These are phyloP conservation scores for Nudaria mundana DNA, from an alignment of 2,888 invertebrate genomes.

Conservation along the genomic window DNA sequence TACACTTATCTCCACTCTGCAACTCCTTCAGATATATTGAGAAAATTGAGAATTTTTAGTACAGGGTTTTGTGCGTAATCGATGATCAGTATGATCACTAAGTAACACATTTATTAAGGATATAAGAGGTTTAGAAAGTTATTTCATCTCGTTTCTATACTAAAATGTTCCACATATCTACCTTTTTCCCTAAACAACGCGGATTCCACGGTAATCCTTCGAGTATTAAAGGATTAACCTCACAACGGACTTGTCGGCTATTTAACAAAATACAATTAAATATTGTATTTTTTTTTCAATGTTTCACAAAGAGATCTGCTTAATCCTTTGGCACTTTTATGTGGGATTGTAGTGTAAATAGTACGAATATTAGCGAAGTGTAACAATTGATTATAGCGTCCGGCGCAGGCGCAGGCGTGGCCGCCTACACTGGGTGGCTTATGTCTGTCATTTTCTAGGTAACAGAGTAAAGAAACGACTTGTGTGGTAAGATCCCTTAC, in stretches of 20 bases:
- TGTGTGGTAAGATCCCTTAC: conserved; percentile 62
- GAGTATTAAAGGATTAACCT: conserved; percentile 57
- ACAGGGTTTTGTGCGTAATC: no score
- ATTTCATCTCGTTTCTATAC: no score
- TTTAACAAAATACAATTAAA: conserved; percentile 45
- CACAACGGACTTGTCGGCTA: conserved; percentile 35
- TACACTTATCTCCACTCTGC: no score
- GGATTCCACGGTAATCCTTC: conserved; percentile 21
- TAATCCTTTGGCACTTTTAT: conserved; percentile 57
- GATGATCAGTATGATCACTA: no score
- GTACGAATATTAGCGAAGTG: conserved; percentile 59
- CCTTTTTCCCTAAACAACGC: no score
- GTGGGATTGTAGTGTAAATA: conserved; percentile 56
- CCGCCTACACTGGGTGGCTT: conserved; percentile 42
- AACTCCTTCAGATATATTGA: no score
- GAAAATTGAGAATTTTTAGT: no score
- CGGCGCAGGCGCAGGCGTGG: conserved; percentile 42
- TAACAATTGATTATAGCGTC: conserved; percentile 62
- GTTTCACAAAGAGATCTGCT: conserved; percentile 49
- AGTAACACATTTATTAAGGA: no score
- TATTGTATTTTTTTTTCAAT: conserved; percentile 37
- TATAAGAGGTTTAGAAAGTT: no score
- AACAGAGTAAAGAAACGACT: conserved; percentile 55
- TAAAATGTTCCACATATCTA: no score
- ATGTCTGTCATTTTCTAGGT: conserved; percentile 65